These are phyloP conservation scores for Ophion costatus DNA, from an alignment of 2,888 invertebrate species.

Conservation along the genomic window DNA sequence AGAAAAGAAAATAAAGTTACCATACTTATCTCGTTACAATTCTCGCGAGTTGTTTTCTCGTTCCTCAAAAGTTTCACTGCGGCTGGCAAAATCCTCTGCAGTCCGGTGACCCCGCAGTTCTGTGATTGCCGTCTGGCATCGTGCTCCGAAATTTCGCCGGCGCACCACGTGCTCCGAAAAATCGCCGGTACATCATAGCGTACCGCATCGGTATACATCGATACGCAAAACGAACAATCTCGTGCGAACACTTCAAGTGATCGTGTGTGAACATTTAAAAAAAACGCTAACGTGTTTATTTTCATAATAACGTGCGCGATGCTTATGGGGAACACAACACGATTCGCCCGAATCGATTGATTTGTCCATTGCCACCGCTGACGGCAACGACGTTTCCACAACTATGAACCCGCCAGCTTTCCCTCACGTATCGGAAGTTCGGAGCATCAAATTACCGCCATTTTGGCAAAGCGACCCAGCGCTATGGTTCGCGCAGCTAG, in stretches of 20 bases:
- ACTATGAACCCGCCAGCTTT: background rate
- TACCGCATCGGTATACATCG: too few species aligned
- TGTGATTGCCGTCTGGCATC: background rate
- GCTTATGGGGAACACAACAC: background rate
- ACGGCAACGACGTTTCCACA: background rate
- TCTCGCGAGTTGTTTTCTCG: too few species aligned
- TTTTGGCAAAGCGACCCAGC: constrained; percentile 18
- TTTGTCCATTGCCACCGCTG: background rate
- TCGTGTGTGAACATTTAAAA: background rate
- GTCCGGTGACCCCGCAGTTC: background rate
- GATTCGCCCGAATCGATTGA: too few species aligned
- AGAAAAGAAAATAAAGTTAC: too few species aligned
- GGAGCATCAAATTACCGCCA: constrained; percentile 6
- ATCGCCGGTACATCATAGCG: background rate
- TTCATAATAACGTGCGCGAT: background rate
- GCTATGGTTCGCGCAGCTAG: constrained; percentile 22
- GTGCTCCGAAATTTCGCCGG: background rate
- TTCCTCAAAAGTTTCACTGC: background rate
- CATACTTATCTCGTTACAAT: too few species aligned
- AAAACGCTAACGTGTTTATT: background rate
- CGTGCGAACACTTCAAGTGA: background rate
- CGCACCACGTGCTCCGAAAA: background rate
- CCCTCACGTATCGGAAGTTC: background rate
- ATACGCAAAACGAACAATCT: background rate
- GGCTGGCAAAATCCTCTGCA: background rate